Evolutionary conservation across 2,888 invertebrate species (phyloP).

Genomic region (Acrocyrtus sp.): DNA sequence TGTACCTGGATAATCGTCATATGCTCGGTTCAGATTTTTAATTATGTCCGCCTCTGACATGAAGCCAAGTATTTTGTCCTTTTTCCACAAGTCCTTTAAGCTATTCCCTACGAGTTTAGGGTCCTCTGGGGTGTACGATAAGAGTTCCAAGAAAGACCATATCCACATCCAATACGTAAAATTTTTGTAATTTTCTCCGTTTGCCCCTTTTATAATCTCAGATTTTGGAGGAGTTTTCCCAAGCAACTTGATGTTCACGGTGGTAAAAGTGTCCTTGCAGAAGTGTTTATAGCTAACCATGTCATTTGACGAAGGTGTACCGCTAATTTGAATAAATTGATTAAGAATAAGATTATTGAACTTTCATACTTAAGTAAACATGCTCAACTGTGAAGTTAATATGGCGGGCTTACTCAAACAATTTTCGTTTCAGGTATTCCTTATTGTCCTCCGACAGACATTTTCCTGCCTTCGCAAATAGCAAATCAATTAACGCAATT

Average conservation of each 20-base stretch:
- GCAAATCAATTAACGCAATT: conserved; percentile 20
- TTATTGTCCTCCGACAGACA: conserved; percentile 19
- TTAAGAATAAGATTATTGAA: too few species aligned
- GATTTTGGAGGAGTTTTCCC: too few species aligned
- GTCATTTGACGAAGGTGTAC: too few species aligned
- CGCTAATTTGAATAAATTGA: too few species aligned
- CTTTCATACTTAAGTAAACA: too few species aligned
- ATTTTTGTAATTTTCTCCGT: background rate
- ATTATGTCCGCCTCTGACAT: conserved; percentile 15
- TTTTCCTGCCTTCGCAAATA: conserved; percentile 14
- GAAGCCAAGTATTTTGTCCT: conserved; percentile 28
- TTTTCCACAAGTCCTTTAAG: conserved; percentile 18
- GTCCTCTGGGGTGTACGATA: too few species aligned
- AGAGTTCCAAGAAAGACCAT: conserved; percentile 22
- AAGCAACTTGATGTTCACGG: too few species aligned
- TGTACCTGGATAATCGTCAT: too few species aligned
- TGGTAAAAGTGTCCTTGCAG: conserved; percentile 6
- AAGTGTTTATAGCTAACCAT: conserved; percentile 32
- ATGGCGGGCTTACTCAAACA: too few species aligned
- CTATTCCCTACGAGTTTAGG: conserved; percentile 14
- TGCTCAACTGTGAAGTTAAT: too few species aligned
- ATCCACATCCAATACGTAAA: conserved; percentile 32
- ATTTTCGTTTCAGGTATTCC: conserved; percentile 13
- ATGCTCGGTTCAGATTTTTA: too few species aligned
- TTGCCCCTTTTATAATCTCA: too few species aligned